A percentile compares a stretch with the other conserved stretches of the same genome.
Conservation (phyloP, 2,113 vertebrate species). For the Pterocles orientalis region DNA sequence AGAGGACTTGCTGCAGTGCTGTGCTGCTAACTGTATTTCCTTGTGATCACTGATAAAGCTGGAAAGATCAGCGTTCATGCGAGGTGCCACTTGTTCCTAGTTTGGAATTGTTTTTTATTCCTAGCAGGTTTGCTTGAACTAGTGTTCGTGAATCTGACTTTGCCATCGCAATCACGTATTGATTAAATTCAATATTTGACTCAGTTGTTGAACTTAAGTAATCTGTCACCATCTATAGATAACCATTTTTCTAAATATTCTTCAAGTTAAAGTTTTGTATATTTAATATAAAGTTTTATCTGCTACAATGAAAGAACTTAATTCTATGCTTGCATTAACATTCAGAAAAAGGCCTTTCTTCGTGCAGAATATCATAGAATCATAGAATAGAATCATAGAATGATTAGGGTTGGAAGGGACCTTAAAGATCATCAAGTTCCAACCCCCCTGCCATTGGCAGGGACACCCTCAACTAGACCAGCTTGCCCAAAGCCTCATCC, state of each 20-base stretch:
- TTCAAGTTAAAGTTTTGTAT: not conserved
- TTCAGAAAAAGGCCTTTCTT: not conserved
- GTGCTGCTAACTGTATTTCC: not conserved
- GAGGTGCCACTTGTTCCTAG: not conserved
- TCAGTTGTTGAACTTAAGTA: constrained; percentile 5
- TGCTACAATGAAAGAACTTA: not conserved
- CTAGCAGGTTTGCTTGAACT: not conserved
- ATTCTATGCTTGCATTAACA: constrained; percentile 23
- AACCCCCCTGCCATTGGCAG: too few species aligned
- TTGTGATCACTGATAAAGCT: not conserved
- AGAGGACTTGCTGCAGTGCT: not conserved
- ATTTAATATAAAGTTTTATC: constrained; percentile 7
- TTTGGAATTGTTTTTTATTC: constrained; percentile 13
- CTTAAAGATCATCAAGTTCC: too few species aligned
- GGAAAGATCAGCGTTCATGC: not conserved
- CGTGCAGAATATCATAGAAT: not conserved
- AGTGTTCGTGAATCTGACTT: constrained; percentile 9
- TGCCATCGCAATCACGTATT: not conserved
- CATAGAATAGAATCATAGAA: too few species aligned
- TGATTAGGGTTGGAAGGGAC: too few species aligned
- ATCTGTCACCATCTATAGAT: not conserved
- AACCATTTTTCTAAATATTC: constrained; percentile 13
- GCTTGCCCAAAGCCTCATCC: too few species aligned
- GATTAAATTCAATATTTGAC: constrained; percentile 1
- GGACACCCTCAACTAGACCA: too few species aligned